A percentile compares a stretch with the other conserved stretches of the same genome.
phyloP scores from a whole-genome alignment of 2,888 invertebrate species.

The Dasysyrphus tricinctus region DNA sequence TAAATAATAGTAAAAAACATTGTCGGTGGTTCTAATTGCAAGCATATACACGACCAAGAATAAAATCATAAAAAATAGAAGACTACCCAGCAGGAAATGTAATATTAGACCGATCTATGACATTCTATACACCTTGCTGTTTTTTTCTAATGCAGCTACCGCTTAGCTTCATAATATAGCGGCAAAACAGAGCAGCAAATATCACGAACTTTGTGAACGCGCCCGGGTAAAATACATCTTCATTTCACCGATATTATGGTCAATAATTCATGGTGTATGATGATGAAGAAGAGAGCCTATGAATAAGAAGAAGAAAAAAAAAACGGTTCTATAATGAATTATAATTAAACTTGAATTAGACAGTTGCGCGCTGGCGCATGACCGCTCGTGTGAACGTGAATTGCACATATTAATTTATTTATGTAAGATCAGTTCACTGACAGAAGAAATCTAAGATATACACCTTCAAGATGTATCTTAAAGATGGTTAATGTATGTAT shows the following conservation, averaged over 20 bases:
- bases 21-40: conserved; percentile 53
- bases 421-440: conserved; percentile 31
- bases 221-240: conserved; percentile 27
- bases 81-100: conserved; percentile 49
- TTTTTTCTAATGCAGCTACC: not conserved
- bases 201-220: conserved; percentile 22
- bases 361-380: conserved; percentile 30
- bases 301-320: conserved; percentile 3
- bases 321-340: conserved; percentile 74
- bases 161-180: not conserved
- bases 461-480: conserved; percentile 38
- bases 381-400: conserved; percentile 65
- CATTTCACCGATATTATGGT: conserved; percentile 50
- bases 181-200: conserved; percentile 9
- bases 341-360: conserved; percentile 75
- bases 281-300: not conserved
- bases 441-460: conserved; percentile 18
- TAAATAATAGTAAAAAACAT: conserved; percentile 21
- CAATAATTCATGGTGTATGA: conserved; percentile 48
- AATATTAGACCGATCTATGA: conserved; percentile 52
- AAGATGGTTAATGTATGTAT: not conserved
- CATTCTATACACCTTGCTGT: conserved; percentile 46
- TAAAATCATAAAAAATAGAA: not conserved
- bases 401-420: conserved; percentile 27
- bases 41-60: conserved; percentile 2